Percentiles rank a stretch among this genome's conserved stretches.
Evolutionary conservation across 2,113 vertebrate genomes (phyloP).

Genomic region (Cercopithecus mona): DNA sequence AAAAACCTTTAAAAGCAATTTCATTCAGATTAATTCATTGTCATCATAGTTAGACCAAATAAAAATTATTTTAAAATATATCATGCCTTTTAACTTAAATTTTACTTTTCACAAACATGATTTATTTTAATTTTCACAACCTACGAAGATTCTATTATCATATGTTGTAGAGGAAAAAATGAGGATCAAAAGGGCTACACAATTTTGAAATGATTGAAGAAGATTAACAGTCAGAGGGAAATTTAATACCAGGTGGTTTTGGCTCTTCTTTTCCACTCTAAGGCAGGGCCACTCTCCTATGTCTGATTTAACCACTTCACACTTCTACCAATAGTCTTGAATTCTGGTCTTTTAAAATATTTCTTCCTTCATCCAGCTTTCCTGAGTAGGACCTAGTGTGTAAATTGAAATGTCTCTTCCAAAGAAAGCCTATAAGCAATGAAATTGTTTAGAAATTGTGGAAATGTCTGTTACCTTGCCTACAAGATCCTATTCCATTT

Average conservation of each 20-base stretch:
- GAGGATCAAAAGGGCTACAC: neutral
- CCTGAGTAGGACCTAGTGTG: neutral
- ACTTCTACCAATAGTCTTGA: neutral
- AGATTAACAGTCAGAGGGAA: neutral
- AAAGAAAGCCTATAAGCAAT: constrained; percentile 65
- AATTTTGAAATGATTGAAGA: neutral
- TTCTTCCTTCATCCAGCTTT: neutral
- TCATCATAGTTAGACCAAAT: neutral
- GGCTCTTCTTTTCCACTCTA: neutral
- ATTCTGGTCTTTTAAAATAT: constrained; percentile 40
- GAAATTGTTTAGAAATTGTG: constrained; percentile 67
- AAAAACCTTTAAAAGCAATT: neutral
- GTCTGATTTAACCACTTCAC: neutral
- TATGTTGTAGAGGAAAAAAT: neutral
- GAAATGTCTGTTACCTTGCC: constrained; percentile 65
- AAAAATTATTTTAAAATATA: neutral
- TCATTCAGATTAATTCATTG: neutral
- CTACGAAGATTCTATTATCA: neutral
- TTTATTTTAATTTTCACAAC: neutral
- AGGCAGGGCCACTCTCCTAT: fast-evolving
- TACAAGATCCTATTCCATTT: constrained; percentile 70
- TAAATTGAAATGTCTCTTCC: constrained; percentile 76
- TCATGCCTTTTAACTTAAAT: neutral
- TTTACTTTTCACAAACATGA: neutral
- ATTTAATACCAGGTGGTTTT: neutral